Base-by-base conservation (phyloP, 2,113 vertebrate genomes). In the Siphamia tubifer region DNA sequence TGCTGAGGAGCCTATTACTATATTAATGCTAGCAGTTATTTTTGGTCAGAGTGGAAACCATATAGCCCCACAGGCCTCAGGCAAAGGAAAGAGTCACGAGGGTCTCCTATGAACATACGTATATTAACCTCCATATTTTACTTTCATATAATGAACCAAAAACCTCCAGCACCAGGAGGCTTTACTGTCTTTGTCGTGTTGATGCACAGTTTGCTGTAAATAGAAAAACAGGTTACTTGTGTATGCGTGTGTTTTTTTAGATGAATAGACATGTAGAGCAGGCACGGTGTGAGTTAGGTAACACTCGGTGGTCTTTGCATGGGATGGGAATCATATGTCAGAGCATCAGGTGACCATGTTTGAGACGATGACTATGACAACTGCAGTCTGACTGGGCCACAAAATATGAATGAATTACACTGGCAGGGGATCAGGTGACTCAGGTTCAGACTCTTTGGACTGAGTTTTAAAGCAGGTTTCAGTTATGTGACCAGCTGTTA, bases 31-130 rank as follows among this genome's bases (percentile, higher is more conserved):
- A 56, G 73, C 32, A 86, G 83, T 89, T 93, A 90, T 92, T 92
- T 92, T 90, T 88, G 84, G 77, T 69, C 75, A 8, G 31, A 62
- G 49, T 84, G 83, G 88, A 92, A 92, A 93, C 86, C 51, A 82
- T 90, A 91, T 86, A 90, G 79, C 75, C 79, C 51, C 25, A 5
- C 49, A 51, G 49, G 72, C 68, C 57, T 74, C 40, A 8, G 42
- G 75, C 70, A 60, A 60, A 38, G 31, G 42, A 49, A 47, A 11
- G 40, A 58, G 54, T 66, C 32, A 47, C 43, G 63, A 56, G 49
- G 28, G 32, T 64, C 25, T 57, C 17, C 61, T 65, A 25, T 32
- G 23, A 38, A 62, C 68, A 27, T 13, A 11, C 36, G 28, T 52
- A 32, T 64, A 16, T n/a, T 40, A 28, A 34, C 25, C 1, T 40